phyloP scores from a whole-genome alignment of 2,888 invertebrate genomes.

The Sipha maydis region DNA sequence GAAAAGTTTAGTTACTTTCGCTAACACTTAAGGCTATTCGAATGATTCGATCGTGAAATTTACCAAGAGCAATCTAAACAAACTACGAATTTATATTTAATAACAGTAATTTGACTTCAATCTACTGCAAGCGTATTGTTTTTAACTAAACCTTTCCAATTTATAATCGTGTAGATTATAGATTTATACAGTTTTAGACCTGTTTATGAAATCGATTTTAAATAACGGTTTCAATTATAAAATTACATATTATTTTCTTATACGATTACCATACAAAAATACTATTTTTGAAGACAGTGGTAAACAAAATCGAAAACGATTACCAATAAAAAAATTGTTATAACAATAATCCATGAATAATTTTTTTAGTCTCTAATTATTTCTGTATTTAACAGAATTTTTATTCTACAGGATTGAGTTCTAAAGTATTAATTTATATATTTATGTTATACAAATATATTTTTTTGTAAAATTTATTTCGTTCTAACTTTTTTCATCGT shows the following conservation, averaged over 20 bases:
- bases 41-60: constrained; percentile 45
- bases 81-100: constrained; percentile 42
- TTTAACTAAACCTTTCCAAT: constrained; percentile 54
- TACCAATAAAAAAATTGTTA: background rate
- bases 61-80: background rate
- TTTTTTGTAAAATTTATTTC: too few species aligned
- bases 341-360: too few species aligned
- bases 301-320: background rate
- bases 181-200: constrained; percentile 33
- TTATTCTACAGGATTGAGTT: too few species aligned
- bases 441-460: too few species aligned
- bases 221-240: constrained; percentile 47
- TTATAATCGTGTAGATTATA: constrained; percentile 10
- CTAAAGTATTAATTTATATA: too few species aligned
- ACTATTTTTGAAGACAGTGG: background rate
- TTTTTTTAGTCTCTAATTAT: too few species aligned
- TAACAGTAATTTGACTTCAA: constrained; percentile 46
- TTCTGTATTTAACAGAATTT: too few species aligned
- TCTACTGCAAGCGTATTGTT: constrained; percentile 31
- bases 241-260: background rate
- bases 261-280: constrained; percentile 19
- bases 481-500: too few species aligned
- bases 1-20: constrained; percentile 54
- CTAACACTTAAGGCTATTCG: constrained; percentile 35
- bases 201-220: constrained; percentile 19